Evolutionary conservation across 2,888 invertebrate genomes (phyloP).

Genomic region (Ptilodon capucinus): DNA sequence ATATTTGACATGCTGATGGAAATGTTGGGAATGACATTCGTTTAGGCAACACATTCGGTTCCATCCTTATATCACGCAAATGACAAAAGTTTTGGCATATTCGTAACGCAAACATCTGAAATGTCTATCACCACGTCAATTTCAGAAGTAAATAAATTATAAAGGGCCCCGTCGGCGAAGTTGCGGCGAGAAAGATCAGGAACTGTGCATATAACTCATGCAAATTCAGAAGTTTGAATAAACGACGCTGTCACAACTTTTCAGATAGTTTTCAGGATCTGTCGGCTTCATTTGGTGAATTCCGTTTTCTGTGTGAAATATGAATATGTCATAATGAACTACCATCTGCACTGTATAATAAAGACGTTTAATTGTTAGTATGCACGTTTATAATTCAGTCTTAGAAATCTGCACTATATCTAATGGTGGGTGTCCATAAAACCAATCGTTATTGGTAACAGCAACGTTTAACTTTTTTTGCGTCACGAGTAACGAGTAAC

Average conservation of each 20-base stretch:
- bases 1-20: slow-evolving; percentile 3
- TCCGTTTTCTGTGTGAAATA: not conserved
- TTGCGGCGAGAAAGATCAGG: slow-evolving; percentile 45
- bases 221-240: slow-evolving; percentile 51
- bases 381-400: too few relatives aligned
- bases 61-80: slow-evolving; percentile 11
- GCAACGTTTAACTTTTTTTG: too few relatives aligned
- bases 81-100: slow-evolving; percentile 19
- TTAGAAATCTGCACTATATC: too few relatives aligned
- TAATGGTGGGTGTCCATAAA: too few relatives aligned
- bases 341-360: too few relatives aligned
- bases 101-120: slow-evolving; percentile 14
- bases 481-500: too few relatives aligned
- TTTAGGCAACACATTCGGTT: slow-evolving; percentile 10
- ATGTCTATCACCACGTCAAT: slow-evolving; percentile 34
- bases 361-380: too few relatives aligned
- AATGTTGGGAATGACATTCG: slow-evolving; percentile 1
- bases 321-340: not conserved
- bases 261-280: slow-evolving; percentile 26
- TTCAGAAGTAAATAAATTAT: slow-evolving; percentile 43
- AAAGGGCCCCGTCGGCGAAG: slow-evolving; percentile 33
- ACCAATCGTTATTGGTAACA: too few relatives aligned
- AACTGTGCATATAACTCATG: slow-evolving; percentile 56
- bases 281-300: not conserved
- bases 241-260: slow-evolving; percentile 39